phyloP scores from a whole-genome alignment of 2,113 vertebrate species.

The Coracopsis vasa region DNA sequence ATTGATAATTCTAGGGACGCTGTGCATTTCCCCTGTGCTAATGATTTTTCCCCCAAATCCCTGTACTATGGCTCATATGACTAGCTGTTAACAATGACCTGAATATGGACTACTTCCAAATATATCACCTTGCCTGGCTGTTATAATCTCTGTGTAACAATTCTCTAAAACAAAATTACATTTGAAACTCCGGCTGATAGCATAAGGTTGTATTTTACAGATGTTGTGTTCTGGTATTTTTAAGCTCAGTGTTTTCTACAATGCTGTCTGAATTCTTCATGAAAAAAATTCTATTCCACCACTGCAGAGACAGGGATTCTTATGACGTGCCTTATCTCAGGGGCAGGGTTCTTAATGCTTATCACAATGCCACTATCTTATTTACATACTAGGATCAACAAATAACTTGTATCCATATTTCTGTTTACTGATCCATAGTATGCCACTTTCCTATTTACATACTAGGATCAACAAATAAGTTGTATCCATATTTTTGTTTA shows the following conservation, averaged over 20 bases:
- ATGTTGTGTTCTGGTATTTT: background rate
- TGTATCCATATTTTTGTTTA: conserved; percentile 36
- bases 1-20: background rate
- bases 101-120: background rate
- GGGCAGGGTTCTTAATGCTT: background rate
- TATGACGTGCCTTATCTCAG: background rate
- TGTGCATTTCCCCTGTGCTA: fast-evolving
- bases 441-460: conserved; percentile 28
- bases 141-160: background rate
- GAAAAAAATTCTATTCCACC: background rate
- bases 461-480: conserved; percentile 21
- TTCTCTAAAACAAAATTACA: background rate
- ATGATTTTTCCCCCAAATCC: background rate
- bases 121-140: background rate
- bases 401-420: conserved; percentile 27
- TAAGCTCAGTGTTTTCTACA: background rate
- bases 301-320: background rate
- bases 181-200: background rate
- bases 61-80: background rate
- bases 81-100: background rate
- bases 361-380: conserved; percentile 8
- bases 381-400: conserved; percentile 42
- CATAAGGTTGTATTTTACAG: background rate
- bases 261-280: background rate
- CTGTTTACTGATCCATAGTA: conserved; percentile 31